Base-by-base conservation (phyloP, 2,113 vertebrate genomes). In the Nymphicus hollandicus region DNA sequence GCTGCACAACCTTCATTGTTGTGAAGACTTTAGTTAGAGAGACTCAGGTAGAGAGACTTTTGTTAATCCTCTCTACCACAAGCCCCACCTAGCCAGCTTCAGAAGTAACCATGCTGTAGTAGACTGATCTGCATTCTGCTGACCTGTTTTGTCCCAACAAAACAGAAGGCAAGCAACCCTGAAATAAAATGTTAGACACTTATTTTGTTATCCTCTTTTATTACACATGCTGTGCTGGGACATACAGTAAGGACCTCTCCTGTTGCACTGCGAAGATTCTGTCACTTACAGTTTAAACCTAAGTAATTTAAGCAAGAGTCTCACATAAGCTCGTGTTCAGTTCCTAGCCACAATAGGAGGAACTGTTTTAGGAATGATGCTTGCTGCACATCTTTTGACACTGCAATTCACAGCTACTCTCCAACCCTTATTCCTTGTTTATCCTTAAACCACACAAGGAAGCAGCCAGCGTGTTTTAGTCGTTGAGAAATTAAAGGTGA, bases 301-400 rank as follows among this genome's bases (percentile, higher is more conserved):
- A 74, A 70, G 27, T 11, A 9, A 41, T 37, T 63, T 15, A 86
- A 77, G 28, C 33, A 76, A 84, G 27, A 64, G 23, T 29, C 41
- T 47, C 0, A 1, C 29, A 50, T 19, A 35, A 88, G 56, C 43
- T 87, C 44, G 63, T 47, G 55, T 39, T 76, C 70, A 89, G 73
- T 11, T 83, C 55, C 76, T 13, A 50, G n/a, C 29, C 23, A 91
- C 44, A 84, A 66, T 3, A 16, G 69, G 8, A 91, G 13, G 25
- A 93, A 73, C 1, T 80, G 37, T 35, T 8, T 88, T 61, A 69
- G 74, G 60, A 76, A 79, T 72, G 7, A 80, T 81, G 47, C 91
- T 77, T 93, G 96, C 97, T 97, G 97, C 97, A 97, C 96, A 95
- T 95, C 93, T 97, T 97, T 94, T 96, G 97, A 96, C 46, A 72